Evolutionary conservation across 1,140 invertebrate species (phyloP).

Genomic region (Bombus ignitus): DNA sequence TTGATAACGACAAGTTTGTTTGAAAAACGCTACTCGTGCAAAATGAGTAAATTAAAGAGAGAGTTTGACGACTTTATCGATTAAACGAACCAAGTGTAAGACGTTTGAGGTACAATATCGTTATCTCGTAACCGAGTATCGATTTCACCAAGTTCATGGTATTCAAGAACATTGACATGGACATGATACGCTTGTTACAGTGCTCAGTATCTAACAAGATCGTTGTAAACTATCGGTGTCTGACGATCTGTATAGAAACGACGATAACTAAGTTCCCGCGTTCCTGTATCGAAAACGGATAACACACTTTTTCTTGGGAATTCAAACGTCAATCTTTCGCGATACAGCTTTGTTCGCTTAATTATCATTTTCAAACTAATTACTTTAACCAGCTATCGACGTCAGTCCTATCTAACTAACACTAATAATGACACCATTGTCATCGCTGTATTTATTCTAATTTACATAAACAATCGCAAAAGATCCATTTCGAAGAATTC

Average conservation of each 20-base stretch:
- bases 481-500: too few species aligned
- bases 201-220: not conserved
- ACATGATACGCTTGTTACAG: not conserved
- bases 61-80: not conserved
- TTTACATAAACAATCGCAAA: too few species aligned
- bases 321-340: not conserved
- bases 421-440: too few species aligned
- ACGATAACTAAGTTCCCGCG: not conserved
- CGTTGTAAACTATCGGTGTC: not conserved
- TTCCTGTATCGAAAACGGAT: too few species aligned
- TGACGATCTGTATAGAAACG: not conserved
- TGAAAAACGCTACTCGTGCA: too few species aligned
- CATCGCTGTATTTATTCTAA: too few species aligned
- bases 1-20: too few species aligned
- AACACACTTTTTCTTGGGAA: fast-evolving
- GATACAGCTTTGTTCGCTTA: not conserved
- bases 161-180: conserved; percentile 1
- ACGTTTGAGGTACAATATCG: not conserved
- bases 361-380: not conserved
- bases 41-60: not conserved
- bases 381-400: not conserved
- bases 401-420: too few species aligned
- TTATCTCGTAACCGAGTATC: not conserved
- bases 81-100: not conserved
- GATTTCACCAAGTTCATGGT: not conserved